Evolutionary conservation across 2,888 invertebrate species (phyloP).

Genomic region (Eupeodes latifasciatus): DNA sequence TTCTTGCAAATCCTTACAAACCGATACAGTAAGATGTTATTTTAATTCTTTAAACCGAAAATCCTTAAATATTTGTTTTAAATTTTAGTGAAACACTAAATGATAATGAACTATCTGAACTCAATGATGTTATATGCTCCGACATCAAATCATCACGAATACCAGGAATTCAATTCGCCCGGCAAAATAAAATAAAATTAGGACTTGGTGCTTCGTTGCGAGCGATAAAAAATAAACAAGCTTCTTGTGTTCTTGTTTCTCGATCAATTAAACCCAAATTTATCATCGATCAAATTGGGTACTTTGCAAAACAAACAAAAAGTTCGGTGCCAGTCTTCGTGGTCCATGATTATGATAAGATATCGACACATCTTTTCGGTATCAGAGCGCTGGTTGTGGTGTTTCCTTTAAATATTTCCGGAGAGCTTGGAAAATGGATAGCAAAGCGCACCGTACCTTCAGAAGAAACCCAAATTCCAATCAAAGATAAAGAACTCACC

Average conservation of each 20-base stretch:
- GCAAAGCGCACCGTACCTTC: not conserved
- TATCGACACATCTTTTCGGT: constrained; percentile 25
- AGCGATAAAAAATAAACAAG: constrained; percentile 20
- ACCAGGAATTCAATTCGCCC: not conserved
- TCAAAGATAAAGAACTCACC: not conserved
- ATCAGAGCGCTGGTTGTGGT: constrained; percentile 16
- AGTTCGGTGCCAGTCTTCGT: constrained; percentile 14
- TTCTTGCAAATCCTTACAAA: constrained; percentile 56
- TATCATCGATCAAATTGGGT: constrained; percentile 58
- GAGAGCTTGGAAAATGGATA: constrained; percentile 36
- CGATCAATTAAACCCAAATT: constrained; percentile 51
- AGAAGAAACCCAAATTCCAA: not conserved
- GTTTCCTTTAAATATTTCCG: constrained; percentile 23
- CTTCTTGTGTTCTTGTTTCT: constrained; percentile 58
- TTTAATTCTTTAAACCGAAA: not conserved
- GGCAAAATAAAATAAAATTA: constrained; percentile 31
- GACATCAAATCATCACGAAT: constrained; percentile 25
- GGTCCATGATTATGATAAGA: constrained; percentile 14
- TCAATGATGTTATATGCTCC: not conserved
- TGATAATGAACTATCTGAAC: not conserved
- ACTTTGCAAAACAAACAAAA: constrained; percentile 14
- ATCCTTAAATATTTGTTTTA: not conserved
- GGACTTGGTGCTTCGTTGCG: constrained; percentile 53
- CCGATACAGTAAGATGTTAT: constrained; percentile 15
- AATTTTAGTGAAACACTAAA: constrained; percentile 45